These are phyloP conservation scores for Channa argus DNA, from an alignment of 2,113 vertebrate species.

Conservation along the genomic window DNA sequence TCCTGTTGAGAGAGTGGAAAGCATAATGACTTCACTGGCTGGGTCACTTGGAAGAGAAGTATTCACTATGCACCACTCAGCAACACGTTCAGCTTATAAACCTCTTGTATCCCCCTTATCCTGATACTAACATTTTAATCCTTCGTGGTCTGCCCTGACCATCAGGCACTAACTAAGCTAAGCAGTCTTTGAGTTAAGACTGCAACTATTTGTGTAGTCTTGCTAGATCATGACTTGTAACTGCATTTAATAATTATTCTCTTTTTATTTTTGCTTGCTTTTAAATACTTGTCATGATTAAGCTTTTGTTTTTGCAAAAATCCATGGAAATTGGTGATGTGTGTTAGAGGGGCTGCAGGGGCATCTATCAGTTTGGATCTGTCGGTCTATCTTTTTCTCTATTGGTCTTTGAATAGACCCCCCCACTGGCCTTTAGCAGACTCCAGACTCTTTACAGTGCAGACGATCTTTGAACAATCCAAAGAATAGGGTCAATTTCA, in stretches of 20 bases:
- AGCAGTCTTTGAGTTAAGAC: too few species aligned
- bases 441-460: conserved; percentile 65
- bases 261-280: too few species aligned
- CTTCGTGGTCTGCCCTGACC: not conserved
- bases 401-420: conserved; percentile 43
- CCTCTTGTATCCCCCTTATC: not conserved
- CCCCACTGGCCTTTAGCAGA: conserved; percentile 56
- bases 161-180: too few species aligned
- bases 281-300: not conserved
- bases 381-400: conserved; percentile 48
- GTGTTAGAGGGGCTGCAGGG: conserved; percentile 10
- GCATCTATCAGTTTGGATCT: conserved; percentile 43
- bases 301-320: not conserved
- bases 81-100: not conserved
- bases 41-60: conserved; percentile 50
- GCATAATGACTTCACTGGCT: conserved; percentile 75
- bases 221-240: not conserved
- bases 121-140: not conserved
- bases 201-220: not conserved
- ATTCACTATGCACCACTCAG: conserved; percentile 9
- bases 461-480: conserved; percentile 38
- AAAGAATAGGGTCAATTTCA: conserved; percentile 68
- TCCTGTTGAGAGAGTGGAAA: conserved; percentile 78
- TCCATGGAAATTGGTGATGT: conserved; percentile 7
- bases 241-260: not conserved